Evolutionary conservation across 2,888 invertebrate species (phyloP), one percentile per base, ranked within the genome.

Genomic region (Andrena fulva): DNA sequence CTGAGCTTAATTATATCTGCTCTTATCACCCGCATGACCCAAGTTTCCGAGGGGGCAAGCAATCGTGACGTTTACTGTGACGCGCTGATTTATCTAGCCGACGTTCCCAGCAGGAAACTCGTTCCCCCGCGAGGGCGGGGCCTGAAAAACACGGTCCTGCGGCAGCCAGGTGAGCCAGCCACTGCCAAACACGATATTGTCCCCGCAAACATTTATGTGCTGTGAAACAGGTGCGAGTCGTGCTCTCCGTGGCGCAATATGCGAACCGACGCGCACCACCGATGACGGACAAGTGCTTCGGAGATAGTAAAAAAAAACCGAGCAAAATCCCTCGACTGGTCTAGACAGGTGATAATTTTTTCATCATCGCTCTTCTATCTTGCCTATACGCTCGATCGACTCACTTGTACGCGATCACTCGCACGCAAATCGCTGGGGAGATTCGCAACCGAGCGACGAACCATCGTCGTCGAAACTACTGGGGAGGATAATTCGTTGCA

Each of bases 101-200:
- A 48, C 42, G 42, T 42, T 42, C 16, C 42, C 42, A 42, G 42
- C 42, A 42, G 42, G 16, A 42, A 42, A 42, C 16, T 16, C 42
- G 42, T 42, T 42, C 16, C 42, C 4, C 16, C 42, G 4, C 42
- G 42, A 3, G 12, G 42, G 42, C 3, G 50, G 56, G 64, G 7
- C 52, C n/a, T n/a, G 52, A n/a, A 52, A 52, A 20, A 52, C 20
- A 42, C 42, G 42, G 42, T 42, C 27, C 16, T 42, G 56, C 52
- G 68, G 35, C 77, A 42, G 81, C 82, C 87, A 87, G 87, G 87
- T 87, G 87, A 82, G 73, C 84, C 78, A 79, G 85, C 60, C 76
- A 79, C 69, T 64, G 81, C 69, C 80, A 78, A 87, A 82, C 85
- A 79, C 78, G 87, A 87, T 87, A 87, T 87, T 84, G 87, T 77